Conservation (phyloP, 2,888 invertebrate species). For the Philonicus albiceps region DNA sequence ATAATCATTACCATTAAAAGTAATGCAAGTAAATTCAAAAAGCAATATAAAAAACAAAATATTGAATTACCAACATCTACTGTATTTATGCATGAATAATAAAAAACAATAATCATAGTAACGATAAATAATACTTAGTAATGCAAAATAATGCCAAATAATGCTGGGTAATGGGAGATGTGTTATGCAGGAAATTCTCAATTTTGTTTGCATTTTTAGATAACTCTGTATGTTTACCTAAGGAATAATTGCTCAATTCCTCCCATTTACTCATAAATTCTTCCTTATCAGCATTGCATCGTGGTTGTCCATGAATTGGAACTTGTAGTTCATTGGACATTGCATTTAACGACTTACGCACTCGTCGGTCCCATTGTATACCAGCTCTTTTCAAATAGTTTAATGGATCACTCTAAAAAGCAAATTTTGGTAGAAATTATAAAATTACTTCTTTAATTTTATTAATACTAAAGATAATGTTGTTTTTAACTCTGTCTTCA, state of each 20-base stretch:
- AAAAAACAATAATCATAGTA: too few relatives aligned
- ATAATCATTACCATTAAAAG: too few relatives aligned
- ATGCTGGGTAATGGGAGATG: too few relatives aligned
- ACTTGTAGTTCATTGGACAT: constrained; percentile 93
- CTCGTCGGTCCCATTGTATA: constrained; percentile 91
- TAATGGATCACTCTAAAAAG: constrained; percentile 68
- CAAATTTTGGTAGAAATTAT: background rate
- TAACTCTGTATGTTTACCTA: too few relatives aligned
- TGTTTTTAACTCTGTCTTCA: constrained; percentile 57
- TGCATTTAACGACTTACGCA: constrained; percentile 92
- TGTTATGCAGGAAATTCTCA: too few relatives aligned
- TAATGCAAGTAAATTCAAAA: too few relatives aligned
- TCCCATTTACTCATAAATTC: constrained; percentile 88
- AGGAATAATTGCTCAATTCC: constrained; percentile 88
- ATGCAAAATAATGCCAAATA: too few relatives aligned
- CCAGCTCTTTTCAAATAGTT: constrained; percentile 85
- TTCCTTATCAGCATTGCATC: constrained; percentile 80
- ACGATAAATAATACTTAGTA: too few relatives aligned
- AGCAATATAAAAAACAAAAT: too few relatives aligned
- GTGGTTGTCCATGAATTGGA: constrained; percentile 76
- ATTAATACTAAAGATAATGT: constrained; percentile 53
- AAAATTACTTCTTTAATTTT: background rate
- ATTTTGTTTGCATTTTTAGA: too few relatives aligned
- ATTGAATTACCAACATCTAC: too few relatives aligned
- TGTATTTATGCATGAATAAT: too few relatives aligned